Conservation (phyloP, 2,113 vertebrate species). For the Saiga tatarica region DNA sequence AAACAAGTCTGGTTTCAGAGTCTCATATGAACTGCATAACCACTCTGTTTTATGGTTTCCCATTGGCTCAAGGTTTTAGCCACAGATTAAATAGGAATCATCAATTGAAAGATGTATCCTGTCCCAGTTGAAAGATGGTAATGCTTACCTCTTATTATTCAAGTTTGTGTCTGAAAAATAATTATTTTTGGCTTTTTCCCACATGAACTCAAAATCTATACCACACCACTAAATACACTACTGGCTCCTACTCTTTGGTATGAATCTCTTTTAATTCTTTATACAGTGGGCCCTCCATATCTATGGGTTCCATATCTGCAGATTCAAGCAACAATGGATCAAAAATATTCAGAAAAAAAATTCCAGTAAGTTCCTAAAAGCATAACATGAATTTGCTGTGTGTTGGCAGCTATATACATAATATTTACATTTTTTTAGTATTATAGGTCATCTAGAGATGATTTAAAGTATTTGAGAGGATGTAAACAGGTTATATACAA, state of each 20-base stretch:
- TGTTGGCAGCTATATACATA: not conserved
- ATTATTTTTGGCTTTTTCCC: conserved; percentile 7
- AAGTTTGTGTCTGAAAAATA: not conserved
- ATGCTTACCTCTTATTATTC: not conserved
- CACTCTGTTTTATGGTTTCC: not conserved
- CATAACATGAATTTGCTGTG: not conserved
- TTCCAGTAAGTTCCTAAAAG: not conserved
- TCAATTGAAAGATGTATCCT: not conserved
- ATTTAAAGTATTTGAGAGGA: not conserved
- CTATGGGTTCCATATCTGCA: not conserved
- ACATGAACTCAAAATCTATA: not conserved
- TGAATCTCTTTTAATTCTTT: not conserved
- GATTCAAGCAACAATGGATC: not conserved
- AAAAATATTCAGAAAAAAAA: not conserved
- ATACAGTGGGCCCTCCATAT: not conserved
- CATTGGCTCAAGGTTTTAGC: not conserved
- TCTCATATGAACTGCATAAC: not conserved
- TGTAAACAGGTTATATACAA: not conserved
- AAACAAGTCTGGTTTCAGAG: not conserved
- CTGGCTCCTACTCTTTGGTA: not conserved
- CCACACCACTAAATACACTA: not conserved
- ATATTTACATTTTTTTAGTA: not conserved
- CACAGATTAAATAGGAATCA: not conserved
- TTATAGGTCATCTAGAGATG: not conserved
- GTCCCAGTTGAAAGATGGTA: not conserved